phyloP scores from a whole-genome alignment of 2,888 invertebrate genomes.

The Oscheius sp. region DNA sequence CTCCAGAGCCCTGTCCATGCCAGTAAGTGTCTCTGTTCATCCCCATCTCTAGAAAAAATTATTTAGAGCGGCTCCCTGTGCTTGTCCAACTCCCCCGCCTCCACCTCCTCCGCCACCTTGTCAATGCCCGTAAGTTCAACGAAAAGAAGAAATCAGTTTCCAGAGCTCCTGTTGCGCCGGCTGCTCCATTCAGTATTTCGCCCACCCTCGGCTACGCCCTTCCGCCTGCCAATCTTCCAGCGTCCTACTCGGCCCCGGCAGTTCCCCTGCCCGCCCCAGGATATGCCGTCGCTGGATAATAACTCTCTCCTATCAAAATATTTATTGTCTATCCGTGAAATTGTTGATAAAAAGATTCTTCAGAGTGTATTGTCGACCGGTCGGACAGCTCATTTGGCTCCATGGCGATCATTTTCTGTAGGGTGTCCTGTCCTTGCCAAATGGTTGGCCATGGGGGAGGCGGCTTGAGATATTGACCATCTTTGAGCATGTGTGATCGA shows the following conservation, averaged over 20 bases:
- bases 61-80: constrained; percentile 1
- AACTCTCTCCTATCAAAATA: neutral
- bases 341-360: neutral
- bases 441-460: constrained; percentile 31
- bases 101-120: constrained; percentile 29
- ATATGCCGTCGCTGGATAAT: constrained; percentile 4
- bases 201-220: constrained; percentile 18
- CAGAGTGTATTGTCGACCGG: neutral
- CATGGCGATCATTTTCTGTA: constrained; percentile 27
- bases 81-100: constrained; percentile 16
- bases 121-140: constrained; percentile 24
- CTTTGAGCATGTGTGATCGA: constrained; percentile 49
- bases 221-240: constrained; percentile 3
- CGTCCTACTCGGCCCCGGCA: neutral
- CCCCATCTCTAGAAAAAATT: neutral
- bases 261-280: neutral
- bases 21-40: neutral
- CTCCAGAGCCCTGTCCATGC: constrained; percentile 21
- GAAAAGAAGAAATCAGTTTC: neutral
- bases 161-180: constrained; percentile 6
- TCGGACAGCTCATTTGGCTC: constrained; percentile 1
- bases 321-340: constrained; percentile 6
- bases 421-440: constrained; percentile 5
- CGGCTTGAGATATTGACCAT: constrained; percentile 36
- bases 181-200: constrained; percentile 7